These are phyloP conservation scores for Eumaeus atala DNA, from an alignment of 1,140 invertebrate species.

Conservation along the genomic window DNA sequence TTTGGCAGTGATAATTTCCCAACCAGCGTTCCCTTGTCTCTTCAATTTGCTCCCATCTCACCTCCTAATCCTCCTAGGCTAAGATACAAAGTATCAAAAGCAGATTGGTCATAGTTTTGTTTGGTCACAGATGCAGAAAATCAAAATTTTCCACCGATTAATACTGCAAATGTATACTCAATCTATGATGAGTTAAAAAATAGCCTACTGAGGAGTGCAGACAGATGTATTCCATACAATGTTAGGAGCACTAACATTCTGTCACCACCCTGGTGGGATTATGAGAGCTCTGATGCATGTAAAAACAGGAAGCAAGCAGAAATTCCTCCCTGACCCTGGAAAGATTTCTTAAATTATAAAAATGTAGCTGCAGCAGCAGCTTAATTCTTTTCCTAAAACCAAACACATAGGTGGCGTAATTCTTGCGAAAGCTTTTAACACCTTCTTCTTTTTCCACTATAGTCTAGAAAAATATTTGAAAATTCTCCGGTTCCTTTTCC, in stretches of 20 bases:
- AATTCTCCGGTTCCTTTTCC: no score
- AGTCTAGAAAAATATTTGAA: no score
- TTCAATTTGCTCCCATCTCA: neutral
- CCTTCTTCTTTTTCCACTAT: no score
- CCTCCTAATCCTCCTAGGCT: neutral
- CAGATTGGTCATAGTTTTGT: constrained; percentile 4
- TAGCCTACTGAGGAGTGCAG: neutral
- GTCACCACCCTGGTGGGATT: constrained; percentile 15
- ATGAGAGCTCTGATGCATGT: constrained; percentile 7
- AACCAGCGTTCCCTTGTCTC: neutral
- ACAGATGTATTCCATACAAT: neutral
- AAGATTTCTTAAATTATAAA: constrained; percentile 9
- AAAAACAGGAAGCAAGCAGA: neutral
- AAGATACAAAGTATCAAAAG: constrained; percentile 11
- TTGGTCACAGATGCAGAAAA: neutral
- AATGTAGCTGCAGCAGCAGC: constrained; percentile 6
- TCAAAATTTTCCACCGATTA: neutral
- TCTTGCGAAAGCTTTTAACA: constrained; percentile 15
- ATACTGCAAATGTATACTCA: neutral
- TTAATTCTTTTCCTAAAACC: neutral
- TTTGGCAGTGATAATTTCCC: constrained; percentile 10
- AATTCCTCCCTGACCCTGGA: neutral
- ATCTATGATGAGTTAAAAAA: neutral
- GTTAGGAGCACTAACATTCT: neutral
- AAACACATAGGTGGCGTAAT: neutral